These are phyloP conservation scores for Coturnix japonica DNA, from an alignment of 2,113 vertebrate species.

Conservation along the genomic window DNA sequence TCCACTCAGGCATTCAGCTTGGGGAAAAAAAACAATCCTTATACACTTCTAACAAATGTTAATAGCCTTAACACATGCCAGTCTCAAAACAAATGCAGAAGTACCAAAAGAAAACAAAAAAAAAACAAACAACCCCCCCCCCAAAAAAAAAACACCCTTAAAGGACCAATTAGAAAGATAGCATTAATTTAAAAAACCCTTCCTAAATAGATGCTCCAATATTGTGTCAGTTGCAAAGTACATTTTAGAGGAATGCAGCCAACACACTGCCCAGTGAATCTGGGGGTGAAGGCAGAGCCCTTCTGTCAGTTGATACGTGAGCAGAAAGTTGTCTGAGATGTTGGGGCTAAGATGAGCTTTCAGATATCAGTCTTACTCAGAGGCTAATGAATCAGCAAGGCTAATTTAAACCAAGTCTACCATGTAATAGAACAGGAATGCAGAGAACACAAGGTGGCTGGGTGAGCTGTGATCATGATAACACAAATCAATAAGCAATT, in stretches of 20 bases:
- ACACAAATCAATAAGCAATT: constrained; percentile 41
- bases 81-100: not conserved
- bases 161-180: not conserved
- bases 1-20: not conserved
- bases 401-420: not conserved
- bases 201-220: not conserved
- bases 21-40: not conserved
- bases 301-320: rapidly evolving
- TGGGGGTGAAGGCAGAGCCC: not conserved
- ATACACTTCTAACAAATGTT: not conserved
- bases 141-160: too few relatives aligned
- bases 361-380: not conserved
- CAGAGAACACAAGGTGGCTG: rapidly evolving
- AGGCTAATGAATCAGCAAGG: not conserved
- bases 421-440: not conserved
- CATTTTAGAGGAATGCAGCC: not conserved
- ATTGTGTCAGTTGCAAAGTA: not conserved
- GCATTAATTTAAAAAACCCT: not conserved
- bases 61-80: not conserved
- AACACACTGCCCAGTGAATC: not conserved
- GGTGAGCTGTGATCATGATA: constrained; percentile 7
- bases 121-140: too few relatives aligned
- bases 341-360: not conserved
- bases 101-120: not conserved
- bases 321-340: not conserved